Evolutionary conservation across 2,888 invertebrate species (phyloP).

Genomic region (Netelia fuscicornis): DNA sequence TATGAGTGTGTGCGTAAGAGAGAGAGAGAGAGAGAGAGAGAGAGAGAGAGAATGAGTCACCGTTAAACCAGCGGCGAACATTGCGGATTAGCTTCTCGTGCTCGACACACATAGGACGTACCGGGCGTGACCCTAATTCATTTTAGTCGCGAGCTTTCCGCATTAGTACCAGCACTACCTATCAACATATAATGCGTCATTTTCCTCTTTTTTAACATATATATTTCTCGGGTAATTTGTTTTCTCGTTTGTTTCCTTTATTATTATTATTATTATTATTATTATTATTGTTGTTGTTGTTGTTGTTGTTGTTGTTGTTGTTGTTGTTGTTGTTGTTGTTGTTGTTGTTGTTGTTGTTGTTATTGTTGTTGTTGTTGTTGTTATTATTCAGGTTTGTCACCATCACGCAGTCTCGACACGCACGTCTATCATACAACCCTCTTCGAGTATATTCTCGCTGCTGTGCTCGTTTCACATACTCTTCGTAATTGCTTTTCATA

Average conservation of each 20-base stretch:
- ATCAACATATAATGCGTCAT: slow-evolving; percentile 25
- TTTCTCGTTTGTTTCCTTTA: neutral
- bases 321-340: too few relatives aligned
- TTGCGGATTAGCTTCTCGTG: slow-evolving; percentile 61
- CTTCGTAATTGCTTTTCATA: slow-evolving; percentile 9
- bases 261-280: too few relatives aligned
- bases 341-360: too few relatives aligned
- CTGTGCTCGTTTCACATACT: neutral
- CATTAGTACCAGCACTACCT: slow-evolving; percentile 22
- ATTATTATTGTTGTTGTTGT: too few relatives aligned
- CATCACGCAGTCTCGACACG: slow-evolving; percentile 39
- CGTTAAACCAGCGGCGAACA: slow-evolving; percentile 50
- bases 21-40: neutral
- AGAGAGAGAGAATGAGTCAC: slow-evolving; percentile 25
- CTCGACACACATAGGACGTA: slow-evolving; percentile 41
- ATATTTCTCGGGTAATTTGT: slow-evolving; percentile 20
- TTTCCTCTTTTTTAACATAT: slow-evolving; percentile 35
- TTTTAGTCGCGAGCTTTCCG: slow-evolving; percentile 57
- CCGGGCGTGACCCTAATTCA: slow-evolving; percentile 66
- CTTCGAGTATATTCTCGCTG: neutral
- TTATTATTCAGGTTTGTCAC: slow-evolving; percentile 22
- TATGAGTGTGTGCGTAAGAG: neutral
- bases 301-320: too few relatives aligned
- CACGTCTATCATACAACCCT: slow-evolving; percentile 25
- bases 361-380: too few relatives aligned